Evolutionary conservation across 2,797 vertebrate species (phyloP).

Genomic region (Anguilla anguilla): DNA sequence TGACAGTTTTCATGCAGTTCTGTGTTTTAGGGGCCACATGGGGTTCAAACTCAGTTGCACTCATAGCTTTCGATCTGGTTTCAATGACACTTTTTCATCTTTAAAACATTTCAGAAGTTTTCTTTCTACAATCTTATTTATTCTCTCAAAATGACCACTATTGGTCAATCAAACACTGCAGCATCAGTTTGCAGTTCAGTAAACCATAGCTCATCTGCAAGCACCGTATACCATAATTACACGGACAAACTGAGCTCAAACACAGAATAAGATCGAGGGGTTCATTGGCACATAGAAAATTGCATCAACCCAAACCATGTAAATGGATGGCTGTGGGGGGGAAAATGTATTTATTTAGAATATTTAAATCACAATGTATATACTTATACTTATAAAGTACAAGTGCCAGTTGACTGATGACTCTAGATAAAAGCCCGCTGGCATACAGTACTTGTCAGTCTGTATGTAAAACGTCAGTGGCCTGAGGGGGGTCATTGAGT

Average conservation of each 20-base stretch:
- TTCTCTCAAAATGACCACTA: background rate
- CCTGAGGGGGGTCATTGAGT: too few species aligned
- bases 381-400: background rate
- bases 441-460: too few species aligned
- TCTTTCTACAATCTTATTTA: background rate
- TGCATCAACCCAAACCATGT: background rate
- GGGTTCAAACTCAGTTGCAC: background rate
- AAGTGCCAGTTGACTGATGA: background rate
- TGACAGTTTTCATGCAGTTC: too few species aligned
- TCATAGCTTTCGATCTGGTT: background rate
- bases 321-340: background rate
- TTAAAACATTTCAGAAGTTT: background rate
- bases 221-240: background rate
- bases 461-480: too few species aligned
- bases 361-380: background rate
- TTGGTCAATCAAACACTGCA: background rate
- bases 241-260: background rate
- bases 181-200: background rate
- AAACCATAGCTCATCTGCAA: background rate
- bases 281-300: constrained; percentile 1
- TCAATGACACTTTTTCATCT: background rate
- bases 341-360: background rate
- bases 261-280: background rate
- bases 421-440: too few species aligned
- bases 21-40: too few species aligned